Conservation (phyloP, 2,113 vertebrate genomes). For the Ovis canadensis region DNA sequence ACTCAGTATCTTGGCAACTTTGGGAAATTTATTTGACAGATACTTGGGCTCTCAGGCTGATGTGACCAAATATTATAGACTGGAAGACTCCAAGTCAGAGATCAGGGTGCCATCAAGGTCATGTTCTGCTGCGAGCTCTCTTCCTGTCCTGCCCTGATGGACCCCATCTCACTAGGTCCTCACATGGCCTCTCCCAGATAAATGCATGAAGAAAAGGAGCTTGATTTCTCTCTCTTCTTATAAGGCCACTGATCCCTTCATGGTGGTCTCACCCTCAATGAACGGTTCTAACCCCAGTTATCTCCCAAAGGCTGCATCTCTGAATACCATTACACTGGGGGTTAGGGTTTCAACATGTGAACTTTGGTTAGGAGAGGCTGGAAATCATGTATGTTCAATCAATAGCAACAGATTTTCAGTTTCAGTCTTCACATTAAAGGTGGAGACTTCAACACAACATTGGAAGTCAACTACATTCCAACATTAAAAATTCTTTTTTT, state of each 20-base stretch:
- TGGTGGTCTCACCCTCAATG: rapidly evolving
- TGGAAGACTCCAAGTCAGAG: not conserved
- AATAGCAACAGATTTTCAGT: not conserved
- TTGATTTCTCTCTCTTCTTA: not conserved
- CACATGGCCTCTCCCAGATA: not conserved
- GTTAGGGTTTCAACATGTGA: not conserved
- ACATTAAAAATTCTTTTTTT: not conserved
- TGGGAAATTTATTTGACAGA: not conserved
- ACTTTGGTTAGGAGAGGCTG: not conserved
- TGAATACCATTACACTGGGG: not conserved
- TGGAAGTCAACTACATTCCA: not conserved
- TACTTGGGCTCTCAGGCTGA: not conserved
- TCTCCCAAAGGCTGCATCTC: not conserved
- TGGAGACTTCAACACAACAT: not conserved
- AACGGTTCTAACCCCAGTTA: not conserved
- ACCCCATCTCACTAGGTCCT: not conserved
- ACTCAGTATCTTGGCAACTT: not conserved
- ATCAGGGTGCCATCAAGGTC: too few species aligned
- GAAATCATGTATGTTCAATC: not conserved
- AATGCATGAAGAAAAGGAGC: not conserved
- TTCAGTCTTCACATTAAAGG: not conserved
- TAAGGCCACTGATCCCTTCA: not conserved
- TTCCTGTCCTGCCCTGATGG: not conserved
- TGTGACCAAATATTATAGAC: not conserved
- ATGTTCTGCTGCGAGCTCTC: not conserved